Evolutionary conservation across 1,140 invertebrate species (phyloP), one percentile per base, ranked within the genome.

Genomic region (Meloidogyne chitwoodi): DNA sequence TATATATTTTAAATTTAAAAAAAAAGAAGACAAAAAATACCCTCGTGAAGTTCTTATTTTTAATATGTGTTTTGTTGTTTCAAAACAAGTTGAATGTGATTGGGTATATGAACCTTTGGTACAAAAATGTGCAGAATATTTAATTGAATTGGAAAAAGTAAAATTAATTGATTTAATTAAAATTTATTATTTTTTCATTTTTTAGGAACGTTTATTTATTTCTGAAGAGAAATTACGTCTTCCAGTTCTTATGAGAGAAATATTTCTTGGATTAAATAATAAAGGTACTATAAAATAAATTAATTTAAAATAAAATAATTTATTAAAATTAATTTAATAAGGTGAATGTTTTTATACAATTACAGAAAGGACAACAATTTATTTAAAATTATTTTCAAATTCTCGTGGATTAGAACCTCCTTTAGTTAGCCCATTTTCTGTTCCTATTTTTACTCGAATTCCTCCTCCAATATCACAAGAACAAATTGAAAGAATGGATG

Each of bases 81-180:
- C 70, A 19, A 84, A 83, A n/a, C 61, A 75, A 41, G 24, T 64
- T 5, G 19, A 48, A 6, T 74, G 67, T 22, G 84, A 87, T 27
- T 74, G 70, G 19, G 78, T 87, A 68, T 86, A 84, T 48, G 86
- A 87, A 61, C 86, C 85, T 12, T 61, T 86, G 31, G 84, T 87
- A n/a, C 84, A 87, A 67, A 86, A 86, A 74, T 76, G 74, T 22
- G 80, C 84, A 10, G 83, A 87, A 68, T 86, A 86, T 76, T 65
- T 86, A 11, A 73, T 84, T 12, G 79, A 85, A 27, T 77, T 86
- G 62, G 85, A 86, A 70, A 79, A 73, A 68, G 86, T 77, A 61
- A 14, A 31, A 14, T 16, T 29, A 22, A 64, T 67, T 24, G 69
- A 14, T 24, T 29, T 16, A 16, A 12, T 72, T 27, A 4, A 38